Evolutionary conservation across 2,113 vertebrate genomes (phyloP), one percentile per base, ranked within the genome.

Genomic region (Halcyon senegalensis): DNA sequence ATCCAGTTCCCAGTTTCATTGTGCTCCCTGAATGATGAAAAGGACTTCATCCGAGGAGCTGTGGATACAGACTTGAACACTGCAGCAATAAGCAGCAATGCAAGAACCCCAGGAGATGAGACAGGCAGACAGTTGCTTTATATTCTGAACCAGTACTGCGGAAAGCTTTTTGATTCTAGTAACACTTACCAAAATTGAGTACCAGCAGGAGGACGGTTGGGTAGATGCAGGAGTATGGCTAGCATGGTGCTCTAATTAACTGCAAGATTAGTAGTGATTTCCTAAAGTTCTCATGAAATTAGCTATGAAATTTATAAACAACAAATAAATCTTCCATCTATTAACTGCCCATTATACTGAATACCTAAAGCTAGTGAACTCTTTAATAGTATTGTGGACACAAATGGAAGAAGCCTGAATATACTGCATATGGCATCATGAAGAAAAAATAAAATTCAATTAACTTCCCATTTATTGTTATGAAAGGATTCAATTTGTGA

Each of bases 371-470:
- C 50, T 43, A 79, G 16, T 33, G 25, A 91, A 87, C 14, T 60
- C 27, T 59, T 91, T 68, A 75, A 64, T 67, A 82, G 33, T 48
- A 35, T 35, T 69, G 70, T 84, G 55, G 35, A 87, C 68, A 84
- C 30, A 90, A 96, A 87, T 28, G 19, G 67, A 75, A 76, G 35
- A 72, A 87, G 16, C 19, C 60, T 66, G 60, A 95, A 91, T 50
- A 74, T 60, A 60, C n/a, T 90, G 59, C 18, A 35, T 46, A 75
- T 56, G 28, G 24, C 16, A 77, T 21, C 39, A 46, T 24, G 16
- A 64, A 64, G 21, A 73, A 90, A 81, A 89, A 68, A 80, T 67
- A 90, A 75, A 94, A 97, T 83, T 95, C 84, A 96, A 95, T 97
- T 97, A 95, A 93, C 68, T 95, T 89, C 43, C 66, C 59, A 31